Conservation (phyloP, 2,888 invertebrate genomes). For the Nebria brevicollis region DNA sequence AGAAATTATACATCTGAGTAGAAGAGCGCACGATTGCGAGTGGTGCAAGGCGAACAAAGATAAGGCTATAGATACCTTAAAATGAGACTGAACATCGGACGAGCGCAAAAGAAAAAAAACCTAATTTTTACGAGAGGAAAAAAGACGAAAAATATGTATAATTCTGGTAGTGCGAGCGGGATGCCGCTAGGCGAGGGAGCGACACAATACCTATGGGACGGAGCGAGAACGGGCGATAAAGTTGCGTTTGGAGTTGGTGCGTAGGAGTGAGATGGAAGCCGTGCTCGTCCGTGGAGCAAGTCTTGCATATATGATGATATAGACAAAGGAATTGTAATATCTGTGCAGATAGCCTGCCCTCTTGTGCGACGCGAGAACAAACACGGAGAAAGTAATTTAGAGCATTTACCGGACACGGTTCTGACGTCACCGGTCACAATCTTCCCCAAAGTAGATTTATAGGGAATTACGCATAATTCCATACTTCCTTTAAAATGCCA, state of each 20-base stretch:
- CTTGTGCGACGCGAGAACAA: slow-evolving; percentile 53
- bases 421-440: slow-evolving; percentile 44
- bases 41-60: slow-evolving; percentile 16
- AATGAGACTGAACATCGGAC: slow-evolving; percentile 51
- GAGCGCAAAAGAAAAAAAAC: slow-evolving; percentile 53
- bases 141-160: slow-evolving; percentile 61
- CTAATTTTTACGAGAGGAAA: slow-evolving; percentile 58
- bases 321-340: slow-evolving; percentile 64
- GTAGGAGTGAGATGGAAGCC: slow-evolving; percentile 53
- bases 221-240: slow-evolving; percentile 48
- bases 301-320: slow-evolving; percentile 64
- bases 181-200: slow-evolving; percentile 57
- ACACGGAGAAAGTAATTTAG: slow-evolving; percentile 58
- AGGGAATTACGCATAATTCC: too few species aligned
- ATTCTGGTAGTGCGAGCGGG: slow-evolving; percentile 60
- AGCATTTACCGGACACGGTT: slow-evolving; percentile 54
- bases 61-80: slow-evolving; percentile 51
- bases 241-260: not conserved
- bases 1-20: slow-evolving; percentile 41
- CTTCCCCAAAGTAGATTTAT: slow-evolving; percentile 12
- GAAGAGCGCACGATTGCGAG: slow-evolving; percentile 16
- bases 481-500: not conserved
- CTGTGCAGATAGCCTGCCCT: slow-evolving; percentile 58
- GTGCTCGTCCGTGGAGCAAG: slow-evolving; percentile 55
- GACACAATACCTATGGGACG: slow-evolving; percentile 60